Percentiles rank a stretch among this genome's conserved stretches.
Conservation (phyloP, 2,797 vertebrate genomes). For the Pogonophryne albipinna region DNA sequence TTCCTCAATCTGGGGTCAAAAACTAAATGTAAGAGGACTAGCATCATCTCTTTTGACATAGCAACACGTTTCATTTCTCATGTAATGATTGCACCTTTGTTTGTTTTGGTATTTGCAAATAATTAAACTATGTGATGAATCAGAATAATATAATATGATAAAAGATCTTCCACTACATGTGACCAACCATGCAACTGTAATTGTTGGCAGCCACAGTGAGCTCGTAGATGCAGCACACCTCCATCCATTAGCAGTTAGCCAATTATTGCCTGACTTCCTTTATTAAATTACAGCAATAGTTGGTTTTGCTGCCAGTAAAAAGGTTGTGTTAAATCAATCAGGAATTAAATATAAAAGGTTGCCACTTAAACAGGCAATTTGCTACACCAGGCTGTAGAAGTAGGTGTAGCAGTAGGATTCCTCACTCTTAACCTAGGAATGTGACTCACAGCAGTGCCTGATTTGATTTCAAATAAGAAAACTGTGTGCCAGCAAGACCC, state of each 20-base stretch:
- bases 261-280: too few species aligned
- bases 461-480: too few species aligned
- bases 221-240: too few species aligned
- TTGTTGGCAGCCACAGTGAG: too few species aligned
- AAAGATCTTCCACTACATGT: background rate
- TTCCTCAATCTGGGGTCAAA: constrained; percentile 87
- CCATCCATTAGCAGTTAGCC: too few species aligned
- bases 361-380: constrained; percentile 8
- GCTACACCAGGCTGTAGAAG: constrained; percentile 25
- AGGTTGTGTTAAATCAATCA: too few species aligned
- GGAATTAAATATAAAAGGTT: too few species aligned
- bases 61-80: constrained; percentile 2
- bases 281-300: too few species aligned
- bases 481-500: background rate
- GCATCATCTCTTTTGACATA: constrained; percentile 5
- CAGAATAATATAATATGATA: background rate
- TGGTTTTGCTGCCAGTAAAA: too few species aligned
- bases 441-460: background rate
- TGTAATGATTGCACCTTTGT: constrained; percentile 8
- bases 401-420: constrained; percentile 1
- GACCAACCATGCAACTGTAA: background rate
- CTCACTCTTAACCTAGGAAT: constrained; percentile 19
- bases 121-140: constrained; percentile 3
- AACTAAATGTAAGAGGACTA: constrained; percentile 16
- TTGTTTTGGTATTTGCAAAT: background rate